Base-by-base conservation (phyloP, 2,113 vertebrate species). In the Nematolebias whitei region DNA sequence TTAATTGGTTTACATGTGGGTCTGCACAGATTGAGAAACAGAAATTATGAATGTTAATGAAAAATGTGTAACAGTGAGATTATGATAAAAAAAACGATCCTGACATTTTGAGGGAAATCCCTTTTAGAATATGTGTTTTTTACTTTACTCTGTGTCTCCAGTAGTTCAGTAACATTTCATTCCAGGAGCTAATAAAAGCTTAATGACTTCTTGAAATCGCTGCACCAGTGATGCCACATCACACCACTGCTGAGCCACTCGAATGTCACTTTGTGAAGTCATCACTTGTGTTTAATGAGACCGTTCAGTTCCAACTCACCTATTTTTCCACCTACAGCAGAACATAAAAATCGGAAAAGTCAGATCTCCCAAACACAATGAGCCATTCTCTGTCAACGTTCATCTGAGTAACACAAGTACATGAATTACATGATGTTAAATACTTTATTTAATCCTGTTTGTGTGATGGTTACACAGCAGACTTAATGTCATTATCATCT, bases 181-280 rank as follows among this genome's bases (percentile, higher is more conserved):
- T 14, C 41, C 20, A 43, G 20, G 29, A 55, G 49, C 45, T 23
- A 82, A 69, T 53, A 32, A 47, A 69, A 66, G 39, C 51, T 22
- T 47, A 54, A 71, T 22, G 73, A 69, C 32, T 45, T 44, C 18
- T 32, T 45, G 24, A 41, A 54, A 71, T 29, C 2, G 14, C 58
- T 55, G 54, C 68, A 44, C 38, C 40, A 6, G 6, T 63, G 63
- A 69, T 63, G 80, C 71, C n/a, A 14, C 50, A 44, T 84, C 57
- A 61, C 64, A 53, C 74, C 61, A 44, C 67, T 24, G 32, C 79
- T 68, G 63, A 71, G 77, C 53, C 12, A 22, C 55, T 26, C 8
- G 22, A 62, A 48, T 20, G 4, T 82, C 76, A 53, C 85, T 32
- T 55, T 78, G 65, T 52, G 43, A 72, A 56, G 38, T 71, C 18